Conservation (phyloP, 1,140 invertebrate species). For the Drosophila varians region DNA sequence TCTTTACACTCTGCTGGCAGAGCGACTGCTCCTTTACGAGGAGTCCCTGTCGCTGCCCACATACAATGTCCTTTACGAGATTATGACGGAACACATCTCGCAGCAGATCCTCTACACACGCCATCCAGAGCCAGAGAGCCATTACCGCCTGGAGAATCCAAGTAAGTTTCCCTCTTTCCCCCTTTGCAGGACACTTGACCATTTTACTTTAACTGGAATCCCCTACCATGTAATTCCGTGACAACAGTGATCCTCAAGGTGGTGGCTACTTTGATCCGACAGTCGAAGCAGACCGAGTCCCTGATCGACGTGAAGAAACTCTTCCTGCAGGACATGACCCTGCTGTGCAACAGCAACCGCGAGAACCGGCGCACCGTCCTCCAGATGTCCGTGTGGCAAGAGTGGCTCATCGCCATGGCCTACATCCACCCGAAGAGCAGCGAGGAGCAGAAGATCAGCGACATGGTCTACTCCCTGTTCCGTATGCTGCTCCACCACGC, state of each 20-base stretch:
- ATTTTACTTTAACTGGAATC: neutral
- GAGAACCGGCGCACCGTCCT: conserved; percentile 98
- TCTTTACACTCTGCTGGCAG: conserved; percentile 97
- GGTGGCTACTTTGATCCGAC: conserved; percentile 97
- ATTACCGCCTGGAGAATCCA: conserved; percentile 98
- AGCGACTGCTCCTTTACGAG: conserved; percentile 94
- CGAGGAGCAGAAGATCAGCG: conserved; percentile 98
- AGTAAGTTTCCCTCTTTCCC: conserved; percentile 86
- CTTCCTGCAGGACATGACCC: conserved; percentile 98
- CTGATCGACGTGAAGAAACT: conserved; percentile 97
- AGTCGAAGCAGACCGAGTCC: conserved; percentile 96
- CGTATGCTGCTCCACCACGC: conserved; percentile 99
- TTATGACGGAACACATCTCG: conserved; percentile 98
- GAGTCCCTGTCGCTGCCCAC: conserved; percentile 95
- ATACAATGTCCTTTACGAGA: conserved; percentile 99
- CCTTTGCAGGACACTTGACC: neutral
- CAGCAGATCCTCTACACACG: conserved; percentile 96
- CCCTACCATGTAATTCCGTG: conserved; percentile 7
- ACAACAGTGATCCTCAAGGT: conserved; percentile 98
- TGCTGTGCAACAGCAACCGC: conserved; percentile 97
- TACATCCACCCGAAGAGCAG: conserved; percentile 98
- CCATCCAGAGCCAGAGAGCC: conserved; percentile 96
- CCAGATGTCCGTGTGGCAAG: conserved; percentile 99
- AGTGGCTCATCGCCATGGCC: conserved; percentile 99
- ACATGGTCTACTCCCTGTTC: conserved; percentile 99